phyloP scores from a whole-genome alignment of 2,888 invertebrate species.

The Tenthredo livida region DNA sequence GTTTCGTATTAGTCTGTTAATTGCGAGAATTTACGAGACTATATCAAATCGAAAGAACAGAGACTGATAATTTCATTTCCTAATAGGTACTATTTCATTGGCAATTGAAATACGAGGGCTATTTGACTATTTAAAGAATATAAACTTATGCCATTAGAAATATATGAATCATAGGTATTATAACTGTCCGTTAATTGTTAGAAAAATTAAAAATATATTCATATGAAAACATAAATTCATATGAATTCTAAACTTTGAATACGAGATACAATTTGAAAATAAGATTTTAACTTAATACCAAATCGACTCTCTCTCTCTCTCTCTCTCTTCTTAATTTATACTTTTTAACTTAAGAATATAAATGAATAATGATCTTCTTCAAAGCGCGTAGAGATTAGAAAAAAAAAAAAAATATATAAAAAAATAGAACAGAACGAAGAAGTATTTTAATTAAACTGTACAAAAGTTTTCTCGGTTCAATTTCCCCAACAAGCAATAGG shows the following conservation, averaged over 20 bases:
- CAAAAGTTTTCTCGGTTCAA: constrained; percentile 1
- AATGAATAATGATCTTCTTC: background rate
- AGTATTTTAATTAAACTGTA: background rate
- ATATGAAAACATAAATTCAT: background rate
- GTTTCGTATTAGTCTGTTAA: no score
- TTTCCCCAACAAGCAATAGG: constrained; percentile 29
- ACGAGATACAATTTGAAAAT: background rate
- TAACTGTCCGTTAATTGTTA: background rate
- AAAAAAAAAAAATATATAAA: background rate
- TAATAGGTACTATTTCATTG: background rate
- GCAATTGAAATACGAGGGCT: background rate
- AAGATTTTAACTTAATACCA: background rate
- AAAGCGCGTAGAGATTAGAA: background rate
- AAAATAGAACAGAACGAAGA: background rate
- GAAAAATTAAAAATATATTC: background rate
- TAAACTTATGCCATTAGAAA: background rate
- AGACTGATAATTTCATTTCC: background rate
- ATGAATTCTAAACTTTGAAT: background rate
- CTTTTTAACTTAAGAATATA: background rate
- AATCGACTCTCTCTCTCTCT: background rate
- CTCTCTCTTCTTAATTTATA: background rate
- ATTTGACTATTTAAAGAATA: constrained; percentile 3
- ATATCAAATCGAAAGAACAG: background rate
- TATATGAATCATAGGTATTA: background rate
- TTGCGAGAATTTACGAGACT: background rate